Percentiles rank a stretch among this genome's conserved stretches.
Conservation (phyloP, 2,113 vertebrate genomes). For the Hirundichthys speculiger region DNA sequence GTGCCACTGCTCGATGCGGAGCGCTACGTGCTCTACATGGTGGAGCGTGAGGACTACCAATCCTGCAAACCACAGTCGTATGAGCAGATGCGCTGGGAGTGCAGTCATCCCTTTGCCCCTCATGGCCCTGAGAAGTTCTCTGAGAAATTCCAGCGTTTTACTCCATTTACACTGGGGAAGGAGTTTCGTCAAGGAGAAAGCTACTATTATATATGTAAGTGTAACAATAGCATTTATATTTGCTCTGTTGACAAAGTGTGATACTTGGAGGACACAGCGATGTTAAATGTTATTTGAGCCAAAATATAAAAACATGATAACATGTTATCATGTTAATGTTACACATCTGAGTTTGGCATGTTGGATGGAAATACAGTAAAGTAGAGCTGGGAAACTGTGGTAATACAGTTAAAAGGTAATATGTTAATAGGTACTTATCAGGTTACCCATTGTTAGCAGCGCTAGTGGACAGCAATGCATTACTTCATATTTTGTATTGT, state of each 20-base stretch:
- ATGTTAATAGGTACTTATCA: too few relatives aligned
- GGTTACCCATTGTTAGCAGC: too few relatives aligned
- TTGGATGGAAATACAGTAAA: too few relatives aligned
- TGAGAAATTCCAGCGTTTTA: slow-evolving; percentile 95
- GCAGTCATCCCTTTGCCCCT: slow-evolving; percentile 85
- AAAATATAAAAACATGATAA: too few relatives aligned
- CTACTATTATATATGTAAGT: slow-evolving; percentile 99
- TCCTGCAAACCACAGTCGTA: slow-evolving; percentile 87
- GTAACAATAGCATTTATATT: not conserved
- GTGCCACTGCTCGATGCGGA: slow-evolving; percentile 81
- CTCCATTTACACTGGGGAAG: slow-evolving; percentile 91
- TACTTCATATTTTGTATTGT: too few relatives aligned
- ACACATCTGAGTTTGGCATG: too few relatives aligned
- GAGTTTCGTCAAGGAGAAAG: slow-evolving; percentile 93
- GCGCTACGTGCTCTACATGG: slow-evolving; percentile 92
- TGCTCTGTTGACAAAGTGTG: not conserved
- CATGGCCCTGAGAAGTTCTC: slow-evolving; percentile 92
- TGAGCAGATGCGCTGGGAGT: slow-evolving; percentile 94
- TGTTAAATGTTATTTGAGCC: too few relatives aligned
- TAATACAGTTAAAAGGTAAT: too few relatives aligned
- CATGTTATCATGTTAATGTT: too few relatives aligned
- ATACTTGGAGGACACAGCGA: too few relatives aligned
- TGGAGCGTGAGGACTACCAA: slow-evolving; percentile 85
- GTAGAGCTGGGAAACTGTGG: too few relatives aligned
- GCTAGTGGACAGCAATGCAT: too few relatives aligned